phyloP scores from a whole-genome alignment of 1,140 invertebrate species.

The Drosophila arizonae region DNA sequence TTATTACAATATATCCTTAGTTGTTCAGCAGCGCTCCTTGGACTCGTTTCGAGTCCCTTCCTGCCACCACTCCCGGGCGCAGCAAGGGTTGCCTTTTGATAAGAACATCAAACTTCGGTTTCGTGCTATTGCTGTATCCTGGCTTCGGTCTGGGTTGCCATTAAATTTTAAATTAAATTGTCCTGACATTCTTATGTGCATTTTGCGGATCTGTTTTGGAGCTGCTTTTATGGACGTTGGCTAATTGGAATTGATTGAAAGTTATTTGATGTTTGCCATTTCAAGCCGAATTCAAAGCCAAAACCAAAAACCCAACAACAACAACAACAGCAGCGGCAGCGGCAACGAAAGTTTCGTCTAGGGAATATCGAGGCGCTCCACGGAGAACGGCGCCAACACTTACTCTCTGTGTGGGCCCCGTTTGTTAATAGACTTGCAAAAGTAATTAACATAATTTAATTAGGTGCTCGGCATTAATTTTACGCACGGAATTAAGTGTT shows the following conservation, averaged over 20 bases:
- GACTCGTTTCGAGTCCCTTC: not conserved
- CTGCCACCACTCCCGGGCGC: not conserved
- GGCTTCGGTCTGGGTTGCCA: constrained; percentile 29
- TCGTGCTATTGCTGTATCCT: constrained; percentile 4
- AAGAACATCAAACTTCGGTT: constrained; percentile 71
- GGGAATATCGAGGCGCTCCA: not conserved
- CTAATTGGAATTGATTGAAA: constrained; percentile 81
- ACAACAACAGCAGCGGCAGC: constrained; percentile 9
- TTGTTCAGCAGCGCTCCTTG: constrained; percentile 22
- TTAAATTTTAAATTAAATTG: constrained; percentile 81
- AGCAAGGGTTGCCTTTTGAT: constrained; percentile 65
- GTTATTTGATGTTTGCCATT: constrained; percentile 80
- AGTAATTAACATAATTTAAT: constrained; percentile 82
- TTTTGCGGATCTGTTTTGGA: constrained; percentile 71
- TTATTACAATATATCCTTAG: constrained; percentile 71
- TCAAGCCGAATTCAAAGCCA: constrained; percentile 31
- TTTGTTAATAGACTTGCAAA: constrained; percentile 73
- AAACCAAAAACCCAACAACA: constrained; percentile 33
- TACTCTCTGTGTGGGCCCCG: constrained; percentile 2
- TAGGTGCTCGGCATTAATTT: constrained; percentile 81
- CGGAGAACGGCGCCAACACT: not conserved
- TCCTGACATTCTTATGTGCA: constrained; percentile 69
- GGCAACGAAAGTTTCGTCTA: constrained; percentile 11
- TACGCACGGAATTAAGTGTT: constrained; percentile 81
- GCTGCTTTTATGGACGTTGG: constrained; percentile 60